Base-by-base conservation (phyloP, 2,113 vertebrate genomes). In the Fulmarus glacialis region DNA sequence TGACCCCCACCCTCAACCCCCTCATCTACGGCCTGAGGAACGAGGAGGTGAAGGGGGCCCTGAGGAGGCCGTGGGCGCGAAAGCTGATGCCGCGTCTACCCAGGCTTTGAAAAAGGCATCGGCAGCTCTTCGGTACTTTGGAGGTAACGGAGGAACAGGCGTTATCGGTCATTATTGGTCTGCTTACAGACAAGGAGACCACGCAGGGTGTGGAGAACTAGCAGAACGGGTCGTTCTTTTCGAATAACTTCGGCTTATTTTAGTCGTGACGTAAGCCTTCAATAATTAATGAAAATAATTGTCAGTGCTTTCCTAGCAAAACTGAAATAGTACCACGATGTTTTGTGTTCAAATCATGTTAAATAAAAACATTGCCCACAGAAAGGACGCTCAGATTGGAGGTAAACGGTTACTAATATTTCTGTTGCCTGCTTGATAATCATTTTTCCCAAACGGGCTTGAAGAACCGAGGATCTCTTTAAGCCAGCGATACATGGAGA, bases 11-110 rank as follows among this genome's bases (percentile, higher is more conserved):
- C 62, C 45, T 95, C 34, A 96, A 96, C 47, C 96, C 96, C 9
- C 59, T 97, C 42, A 68, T 93, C 45, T 96, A 94, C 80, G 91
- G 86, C 68, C 85, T 94, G 64, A 88, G 96, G 77, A 96, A 97
- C 62, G 43, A 68, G 27, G 93, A 93, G 36, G 88, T 94, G 36
- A 91, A 93, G 77, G 58, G 34, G 36, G 87, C 80, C 23, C 53
- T 93, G 18, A 84, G 58, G 74, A 91, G 55, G 58, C 12, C 78
- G 34, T 67, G 74, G 82, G 43, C 27, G 38, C 2, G 3, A 22
- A 96, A 79, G 53, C 4, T 87, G 48, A 6, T 48, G 64, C 83
- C 32, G 3, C 32, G 8, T 48, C 60, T 56, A 3, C 2, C n/a
- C 42, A 12, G 30, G 10, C 27, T 82, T 55, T 62, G 32, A 42